Evolutionary conservation across 2,888 invertebrate genomes (phyloP), one percentile per base, ranked within the genome.

Genomic region (Scaptodrosophila latifasciaeformis): DNA sequence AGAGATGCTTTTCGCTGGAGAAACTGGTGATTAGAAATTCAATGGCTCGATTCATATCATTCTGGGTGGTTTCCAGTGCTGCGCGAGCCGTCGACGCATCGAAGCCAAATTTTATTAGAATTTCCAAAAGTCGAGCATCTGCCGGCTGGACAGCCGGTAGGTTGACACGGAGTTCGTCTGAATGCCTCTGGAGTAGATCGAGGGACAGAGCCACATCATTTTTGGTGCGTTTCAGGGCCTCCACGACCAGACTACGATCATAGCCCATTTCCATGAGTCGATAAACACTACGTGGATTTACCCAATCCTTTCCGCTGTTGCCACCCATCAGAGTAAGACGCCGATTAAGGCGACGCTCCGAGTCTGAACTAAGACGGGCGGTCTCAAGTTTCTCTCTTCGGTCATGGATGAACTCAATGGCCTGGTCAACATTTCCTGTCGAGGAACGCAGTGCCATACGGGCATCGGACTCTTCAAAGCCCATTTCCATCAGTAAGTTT

Each of bases 251-350:
- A 5, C 88, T 87, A 15, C 89, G 87, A 2, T 88, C 74, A 85
- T 89, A 94, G 0, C 94, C 94, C 93, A 94, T 93, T 34, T 88
- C 89, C 27, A 88, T 86, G n/a, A 93, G 84, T 31, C 89, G 89
- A 46, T 80, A 78, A 0, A 86, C 80, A 55, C 83, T 85, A 15
- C 85, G 78, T 1, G 86, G 86, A 79, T 86, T 86, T 0, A 85
- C 82, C 85, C 86, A 86, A 1, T 71, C 70, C 2, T 55, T 59
- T 3, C 7, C 24, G 24, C 24, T 24, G 24, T 3, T 24, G 13
- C 45, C 39, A 3, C 31, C 49, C n/a, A n/a, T n/a, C n/a, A n/a
- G n/a, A n/a, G n/a, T n/a, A 9, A 55, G 49, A 0, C 52, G 53
- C 1, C 66, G 57, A 15, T 60, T 56, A n/a, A 83, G 18, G 2